Base-by-base conservation (phyloP, 2,797 vertebrate species). In the Streptopelia turtur region DNA sequence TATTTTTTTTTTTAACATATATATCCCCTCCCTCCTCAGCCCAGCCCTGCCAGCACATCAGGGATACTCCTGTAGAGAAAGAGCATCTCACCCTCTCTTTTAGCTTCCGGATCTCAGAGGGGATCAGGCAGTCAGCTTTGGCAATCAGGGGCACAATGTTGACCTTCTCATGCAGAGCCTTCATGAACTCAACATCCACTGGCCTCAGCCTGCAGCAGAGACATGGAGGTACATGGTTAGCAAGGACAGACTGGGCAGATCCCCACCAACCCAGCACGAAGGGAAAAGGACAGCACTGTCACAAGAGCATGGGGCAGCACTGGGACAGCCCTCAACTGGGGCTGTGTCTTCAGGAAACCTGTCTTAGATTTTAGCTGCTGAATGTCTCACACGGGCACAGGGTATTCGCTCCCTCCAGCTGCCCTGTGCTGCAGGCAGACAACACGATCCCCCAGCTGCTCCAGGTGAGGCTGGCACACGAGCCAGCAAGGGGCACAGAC, bases 111-210 rank as follows among this genome's bases (percentile, higher is more conserved):
- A 99, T 99, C 98, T 99, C 99, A 0, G 98, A 98, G n/a, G 99
- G 99, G 16, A 99, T 98, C 75, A 99, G 98, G 90, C 99, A 99
- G 98, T 99, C 99, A 0, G 99, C 99, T 97, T 99, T 99, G 41
- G 99, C 99, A 11, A 99, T 99, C 71, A 99, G 98, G 12, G 99
- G 99, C 52, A 99, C 99, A 13, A 99, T 99, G 96, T 99, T 99
- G 64, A 99, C 99, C 95, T 99, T 99, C 97, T 99, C 99, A 14
- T 99, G 99, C 63, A 99, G 98, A 15, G 99, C 99, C 96, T 99
- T 99, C 99, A 99, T 99, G 97, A 99, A 99, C 92, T 99, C 99
- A 17, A 99, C 99, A 45, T 99, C 99, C 82, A 99, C 99, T 0
- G 99, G 99, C 89, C 99, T 98, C 93, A 99, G 96, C 43, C 99